Conservation (phyloP, 1,140 invertebrate genomes). For the Pissodes strobi region DNA sequence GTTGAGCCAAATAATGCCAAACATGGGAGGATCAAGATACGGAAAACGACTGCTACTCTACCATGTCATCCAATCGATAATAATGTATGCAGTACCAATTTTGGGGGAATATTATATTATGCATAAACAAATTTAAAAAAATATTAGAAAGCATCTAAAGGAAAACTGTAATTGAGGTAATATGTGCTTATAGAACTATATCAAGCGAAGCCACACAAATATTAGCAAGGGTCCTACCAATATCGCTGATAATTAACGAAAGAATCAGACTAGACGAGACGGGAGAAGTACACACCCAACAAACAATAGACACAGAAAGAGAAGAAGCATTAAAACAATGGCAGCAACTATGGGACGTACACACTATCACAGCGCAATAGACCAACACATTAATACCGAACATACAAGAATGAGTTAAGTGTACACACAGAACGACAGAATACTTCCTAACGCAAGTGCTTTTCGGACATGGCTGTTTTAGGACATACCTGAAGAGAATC, state of each 20-base stretch:
- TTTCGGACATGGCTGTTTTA: conserved; percentile 24
- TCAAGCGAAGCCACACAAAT: not conserved
- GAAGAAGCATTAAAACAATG: conserved; percentile 11
- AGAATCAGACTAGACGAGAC: not conserved
- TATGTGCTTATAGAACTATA: not conserved
- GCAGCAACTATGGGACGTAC: conserved; percentile 14
- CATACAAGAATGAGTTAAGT: not conserved
- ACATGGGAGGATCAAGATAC: not conserved
- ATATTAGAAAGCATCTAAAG: not conserved
- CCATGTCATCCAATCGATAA: not conserved
- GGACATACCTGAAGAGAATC: not conserved
- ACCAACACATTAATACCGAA: conserved; percentile 22
- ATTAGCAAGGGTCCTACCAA: not conserved
- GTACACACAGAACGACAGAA: not conserved
- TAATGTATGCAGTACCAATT: not conserved
- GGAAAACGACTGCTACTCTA: not conserved
- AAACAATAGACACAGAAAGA: too few species aligned
- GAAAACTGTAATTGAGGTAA: not conserved
- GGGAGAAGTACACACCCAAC: not conserved
- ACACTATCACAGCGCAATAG: conserved; percentile 5
- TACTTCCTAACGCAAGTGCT: conserved; percentile 23
- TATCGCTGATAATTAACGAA: not conserved
- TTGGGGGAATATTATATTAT: not conserved
- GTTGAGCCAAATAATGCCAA: not conserved
- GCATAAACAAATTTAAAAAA: not conserved